phyloP scores from a whole-genome alignment of 2,797 vertebrate species.

The Cyclura pinguis region DNA sequence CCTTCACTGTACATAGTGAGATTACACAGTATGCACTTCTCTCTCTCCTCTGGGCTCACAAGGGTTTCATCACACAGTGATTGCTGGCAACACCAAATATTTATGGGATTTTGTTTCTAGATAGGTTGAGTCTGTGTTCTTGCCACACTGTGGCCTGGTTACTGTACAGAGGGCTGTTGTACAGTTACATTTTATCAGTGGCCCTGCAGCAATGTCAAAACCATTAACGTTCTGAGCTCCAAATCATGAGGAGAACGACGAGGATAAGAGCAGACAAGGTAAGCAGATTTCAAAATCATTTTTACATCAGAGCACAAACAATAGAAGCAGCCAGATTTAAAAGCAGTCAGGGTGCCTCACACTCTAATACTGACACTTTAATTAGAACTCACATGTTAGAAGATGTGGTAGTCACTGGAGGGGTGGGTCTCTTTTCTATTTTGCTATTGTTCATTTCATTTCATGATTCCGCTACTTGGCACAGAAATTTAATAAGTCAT shows the following conservation, averaged over 20 bases:
- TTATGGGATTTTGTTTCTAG: not conserved
- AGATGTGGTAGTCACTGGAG: not conserved
- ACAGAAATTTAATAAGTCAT: not conserved
- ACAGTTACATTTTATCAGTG: constrained; percentile 57
- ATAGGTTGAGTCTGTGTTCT: not conserved
- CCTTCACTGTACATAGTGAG: not conserved
- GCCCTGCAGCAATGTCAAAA: constrained; percentile 58
- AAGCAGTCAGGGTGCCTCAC: not conserved
- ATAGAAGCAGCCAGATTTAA: constrained; percentile 32
- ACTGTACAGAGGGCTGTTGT: not conserved
- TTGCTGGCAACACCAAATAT: not conserved
- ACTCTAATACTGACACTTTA: not conserved
- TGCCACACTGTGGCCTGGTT: not conserved
- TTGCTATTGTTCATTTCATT: not conserved
- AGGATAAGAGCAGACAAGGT: constrained; percentile 39
- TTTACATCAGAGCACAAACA: constrained; percentile 17
- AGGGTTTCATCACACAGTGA: not conserved
- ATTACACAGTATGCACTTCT: not conserved
- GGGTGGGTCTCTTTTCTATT: not conserved
- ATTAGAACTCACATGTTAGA: not conserved
- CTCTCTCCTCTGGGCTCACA: not conserved
- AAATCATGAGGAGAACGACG: constrained; percentile 41
- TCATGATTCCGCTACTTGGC: constrained; percentile 35
- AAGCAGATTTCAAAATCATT: constrained; percentile 37
- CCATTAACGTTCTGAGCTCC: constrained; percentile 52